Percentiles rank a stretch among this genome's conserved stretches.
phyloP scores from a whole-genome alignment of 2,113 vertebrate species.

The Natator depressus region DNA sequence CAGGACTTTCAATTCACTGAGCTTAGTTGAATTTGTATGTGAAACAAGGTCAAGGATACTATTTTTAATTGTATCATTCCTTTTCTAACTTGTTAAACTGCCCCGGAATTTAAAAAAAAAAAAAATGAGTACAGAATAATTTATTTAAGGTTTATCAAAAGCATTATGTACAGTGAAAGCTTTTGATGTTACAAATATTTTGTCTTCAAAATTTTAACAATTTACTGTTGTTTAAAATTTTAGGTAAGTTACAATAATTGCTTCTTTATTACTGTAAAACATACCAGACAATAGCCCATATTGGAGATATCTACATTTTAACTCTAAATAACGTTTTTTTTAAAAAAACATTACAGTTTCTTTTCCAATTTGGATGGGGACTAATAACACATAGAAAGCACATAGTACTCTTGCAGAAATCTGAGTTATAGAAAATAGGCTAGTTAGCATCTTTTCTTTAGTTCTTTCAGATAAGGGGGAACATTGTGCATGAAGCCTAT shows the following conservation, averaged over 20 bases:
- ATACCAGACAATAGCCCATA: neutral
- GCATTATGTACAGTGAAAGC: neutral
- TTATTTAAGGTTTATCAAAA: conserved; percentile 6
- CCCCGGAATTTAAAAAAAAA: neutral
- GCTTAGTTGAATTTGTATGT: neutral
- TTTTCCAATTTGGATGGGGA: conserved; percentile 14
- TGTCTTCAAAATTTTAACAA: conserved; percentile 48
- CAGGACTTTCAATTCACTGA: neutral
- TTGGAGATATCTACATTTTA: neutral
- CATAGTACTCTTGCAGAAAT: neutral
- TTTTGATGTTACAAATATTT: conserved; percentile 27
- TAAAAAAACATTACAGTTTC: neutral
- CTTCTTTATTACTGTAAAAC: conserved; percentile 37
- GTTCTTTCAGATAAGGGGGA: neutral
- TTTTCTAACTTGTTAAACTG: neutral
- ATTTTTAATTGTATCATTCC: neutral
- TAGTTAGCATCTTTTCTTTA: neutral
- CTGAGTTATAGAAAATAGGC: neutral
- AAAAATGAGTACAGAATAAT: neutral
- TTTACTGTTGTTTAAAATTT: neutral
- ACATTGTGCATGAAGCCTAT: neutral
- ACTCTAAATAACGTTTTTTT: neutral
- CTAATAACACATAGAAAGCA: neutral
- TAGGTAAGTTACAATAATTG: neutral
- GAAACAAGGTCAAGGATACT: neutral